Conservation (phyloP, 2,113 vertebrate species). For the Podocnemis expansa region DNA sequence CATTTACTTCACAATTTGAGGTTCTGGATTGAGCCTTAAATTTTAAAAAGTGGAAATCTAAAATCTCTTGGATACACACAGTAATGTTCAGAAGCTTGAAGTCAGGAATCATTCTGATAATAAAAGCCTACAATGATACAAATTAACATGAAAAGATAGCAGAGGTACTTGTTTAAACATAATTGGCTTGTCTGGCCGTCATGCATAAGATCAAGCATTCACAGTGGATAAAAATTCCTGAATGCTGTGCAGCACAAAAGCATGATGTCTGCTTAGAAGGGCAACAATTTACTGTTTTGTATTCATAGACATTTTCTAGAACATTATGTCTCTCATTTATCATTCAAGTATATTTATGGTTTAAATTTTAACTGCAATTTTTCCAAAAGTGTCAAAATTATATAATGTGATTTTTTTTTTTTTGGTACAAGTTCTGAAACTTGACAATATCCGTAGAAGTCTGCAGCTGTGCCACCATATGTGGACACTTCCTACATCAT, state of each 20-base stretch:
- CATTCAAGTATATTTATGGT: rapidly evolving
- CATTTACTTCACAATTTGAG: neutral
- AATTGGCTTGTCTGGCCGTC: neutral
- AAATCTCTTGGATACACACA: neutral
- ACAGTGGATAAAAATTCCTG: neutral
- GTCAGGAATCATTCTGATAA: neutral
- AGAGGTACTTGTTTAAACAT: neutral
- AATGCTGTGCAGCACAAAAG: neutral
- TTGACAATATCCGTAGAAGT: too few relatives aligned
- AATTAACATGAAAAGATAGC: rapidly evolving
- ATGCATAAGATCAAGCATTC: neutral
- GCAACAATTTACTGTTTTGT: neutral
- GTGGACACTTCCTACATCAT: too few relatives aligned
- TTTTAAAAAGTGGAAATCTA: rapidly evolving
- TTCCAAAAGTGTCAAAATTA: neutral
- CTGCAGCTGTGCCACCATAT: too few relatives aligned
- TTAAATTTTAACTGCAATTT: neutral
- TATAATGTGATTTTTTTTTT: neutral
- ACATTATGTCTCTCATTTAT: neutral
- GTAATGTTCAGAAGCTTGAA: neutral
- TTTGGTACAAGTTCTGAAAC: neutral
- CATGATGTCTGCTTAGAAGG: neutral
- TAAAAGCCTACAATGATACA: neutral
- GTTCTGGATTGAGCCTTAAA: neutral
- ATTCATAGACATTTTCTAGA: neutral